A percentile compares a stretch with the other conserved stretches of the same genome.
phyloP scores from a whole-genome alignment of 2,888 invertebrate genomes.

The Phytoseiulus persimilis region DNA sequence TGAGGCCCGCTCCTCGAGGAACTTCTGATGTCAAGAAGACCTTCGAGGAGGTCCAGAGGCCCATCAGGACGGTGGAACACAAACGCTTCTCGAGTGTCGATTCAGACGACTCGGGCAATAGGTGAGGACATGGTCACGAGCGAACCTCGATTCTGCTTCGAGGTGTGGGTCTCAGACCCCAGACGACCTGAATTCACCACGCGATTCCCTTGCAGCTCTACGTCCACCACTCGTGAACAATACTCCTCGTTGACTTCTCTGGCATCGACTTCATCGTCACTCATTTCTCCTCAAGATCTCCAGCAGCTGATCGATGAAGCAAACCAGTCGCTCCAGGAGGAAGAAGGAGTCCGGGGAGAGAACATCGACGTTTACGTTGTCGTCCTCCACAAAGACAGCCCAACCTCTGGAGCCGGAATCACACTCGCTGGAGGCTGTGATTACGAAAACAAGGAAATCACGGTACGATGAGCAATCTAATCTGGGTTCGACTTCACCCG shows the following conservation, averaged over 20 bases:
- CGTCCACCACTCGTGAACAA: slow-evolving; percentile 50
- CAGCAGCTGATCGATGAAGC: slow-evolving; percentile 62
- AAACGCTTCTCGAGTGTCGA: slow-evolving; percentile 25
- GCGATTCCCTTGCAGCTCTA: neutral
- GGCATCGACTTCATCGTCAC: slow-evolving; percentile 55
- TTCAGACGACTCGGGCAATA: slow-evolving; percentile 29
- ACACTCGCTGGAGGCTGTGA: slow-evolving; percentile 80
- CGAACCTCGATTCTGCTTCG: neutral
- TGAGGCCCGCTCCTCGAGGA: slow-evolving; percentile 47
- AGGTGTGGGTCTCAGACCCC: no score
- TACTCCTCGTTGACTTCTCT: slow-evolving; percentile 57
- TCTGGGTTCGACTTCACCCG: no score
- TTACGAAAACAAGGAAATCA: slow-evolving; percentile 83
- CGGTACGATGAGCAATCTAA: no score
- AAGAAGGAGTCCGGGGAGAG: slow-evolving; percentile 53
- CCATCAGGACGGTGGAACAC: slow-evolving; percentile 34
- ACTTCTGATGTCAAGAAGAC: slow-evolving; percentile 38
- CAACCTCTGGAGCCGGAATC: slow-evolving; percentile 63
- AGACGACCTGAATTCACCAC: no score
- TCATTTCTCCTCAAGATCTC: slow-evolving; percentile 58
- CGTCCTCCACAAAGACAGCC: slow-evolving; percentile 59
- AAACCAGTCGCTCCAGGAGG: slow-evolving; percentile 55
- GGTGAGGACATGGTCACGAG: neutral
- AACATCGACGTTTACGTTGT: slow-evolving; percentile 59
- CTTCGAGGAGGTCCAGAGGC: slow-evolving; percentile 36